Conservation (phyloP, 2,113 vertebrate genomes). For the Corvus cornix region DNA sequence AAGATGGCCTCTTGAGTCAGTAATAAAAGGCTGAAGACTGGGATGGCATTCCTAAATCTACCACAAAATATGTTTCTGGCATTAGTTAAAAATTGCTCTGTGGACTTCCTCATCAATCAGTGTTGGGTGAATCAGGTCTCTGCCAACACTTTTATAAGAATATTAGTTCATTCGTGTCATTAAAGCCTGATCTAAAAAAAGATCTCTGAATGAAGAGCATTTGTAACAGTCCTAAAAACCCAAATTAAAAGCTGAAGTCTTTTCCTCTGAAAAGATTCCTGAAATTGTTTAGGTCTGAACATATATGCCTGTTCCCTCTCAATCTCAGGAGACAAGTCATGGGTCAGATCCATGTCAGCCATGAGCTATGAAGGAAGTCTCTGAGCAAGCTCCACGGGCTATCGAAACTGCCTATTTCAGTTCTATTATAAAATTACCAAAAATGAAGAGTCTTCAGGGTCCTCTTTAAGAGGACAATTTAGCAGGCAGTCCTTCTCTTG, state of each 20-base stretch:
- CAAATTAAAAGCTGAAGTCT: background rate
- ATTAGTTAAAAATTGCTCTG: background rate
- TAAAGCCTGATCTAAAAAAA: background rate
- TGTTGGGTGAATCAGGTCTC: background rate
- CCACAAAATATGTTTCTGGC: constrained; percentile 33
- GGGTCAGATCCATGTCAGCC: background rate
- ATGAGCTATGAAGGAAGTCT: background rate
- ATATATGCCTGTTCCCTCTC: background rate
- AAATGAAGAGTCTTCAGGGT: constrained; percentile 6
- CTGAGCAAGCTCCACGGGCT: background rate
- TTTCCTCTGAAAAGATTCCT: background rate
- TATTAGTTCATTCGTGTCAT: background rate
- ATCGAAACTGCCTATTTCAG: background rate
- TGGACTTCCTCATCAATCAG: background rate
- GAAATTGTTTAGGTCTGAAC: background rate
- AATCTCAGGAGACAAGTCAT: background rate
- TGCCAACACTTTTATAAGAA: background rate
- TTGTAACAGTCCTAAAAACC: background rate
- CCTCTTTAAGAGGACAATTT: background rate
- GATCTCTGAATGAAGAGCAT: background rate
- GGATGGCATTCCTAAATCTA: constrained; percentile 37
- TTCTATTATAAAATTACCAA: constrained; percentile 33
- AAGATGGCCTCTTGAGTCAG: constrained; percentile 47
- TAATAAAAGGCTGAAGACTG: constrained; percentile 6
- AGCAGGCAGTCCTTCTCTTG: background rate